phyloP scores from a whole-genome alignment of 2,797 vertebrate species.

The Labroides dimidiatus region DNA sequence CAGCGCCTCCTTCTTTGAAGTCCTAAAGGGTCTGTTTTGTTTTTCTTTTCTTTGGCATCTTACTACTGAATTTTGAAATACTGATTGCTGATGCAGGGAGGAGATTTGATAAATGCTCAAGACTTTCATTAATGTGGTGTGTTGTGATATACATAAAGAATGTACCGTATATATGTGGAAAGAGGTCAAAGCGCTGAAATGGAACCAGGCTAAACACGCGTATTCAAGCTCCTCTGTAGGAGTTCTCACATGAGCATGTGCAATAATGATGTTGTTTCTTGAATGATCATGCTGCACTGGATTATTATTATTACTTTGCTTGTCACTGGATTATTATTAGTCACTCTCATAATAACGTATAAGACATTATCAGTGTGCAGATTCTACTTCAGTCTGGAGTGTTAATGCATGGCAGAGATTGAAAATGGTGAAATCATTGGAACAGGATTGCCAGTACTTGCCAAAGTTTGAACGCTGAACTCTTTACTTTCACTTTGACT shows the following conservation, averaged over 20 bases:
- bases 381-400: conserved; percentile 67
- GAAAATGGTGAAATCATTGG: conserved; percentile 46
- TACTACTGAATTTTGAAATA: conserved; percentile 15
- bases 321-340: conserved; percentile 74
- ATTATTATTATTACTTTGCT: conserved; percentile 58
- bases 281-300: conserved; percentile 68
- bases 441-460: conserved; percentile 75
- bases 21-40: conserved; percentile 15
- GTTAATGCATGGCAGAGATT: conserved; percentile 75
- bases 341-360: conserved; percentile 54
- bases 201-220: conserved; percentile 71
- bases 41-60: conserved; percentile 32
- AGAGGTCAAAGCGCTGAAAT: conserved; percentile 54
- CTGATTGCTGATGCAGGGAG: not conserved
- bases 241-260: conserved; percentile 82
- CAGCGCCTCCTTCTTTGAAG: conserved; percentile 40
- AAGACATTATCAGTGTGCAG: conserved; percentile 70
- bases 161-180: conserved; percentile 4
- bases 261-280: conserved; percentile 80
- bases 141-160: conserved; percentile 20
- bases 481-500: conserved; percentile 68
- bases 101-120: conserved; percentile 2
- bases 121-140: not conserved
- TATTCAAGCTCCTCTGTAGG: conserved; percentile 69
- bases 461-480: conserved; percentile 84